These are phyloP conservation scores for Athripsodes cinereus DNA, from an alignment of 2,888 invertebrate species.

Conservation along the genomic window DNA sequence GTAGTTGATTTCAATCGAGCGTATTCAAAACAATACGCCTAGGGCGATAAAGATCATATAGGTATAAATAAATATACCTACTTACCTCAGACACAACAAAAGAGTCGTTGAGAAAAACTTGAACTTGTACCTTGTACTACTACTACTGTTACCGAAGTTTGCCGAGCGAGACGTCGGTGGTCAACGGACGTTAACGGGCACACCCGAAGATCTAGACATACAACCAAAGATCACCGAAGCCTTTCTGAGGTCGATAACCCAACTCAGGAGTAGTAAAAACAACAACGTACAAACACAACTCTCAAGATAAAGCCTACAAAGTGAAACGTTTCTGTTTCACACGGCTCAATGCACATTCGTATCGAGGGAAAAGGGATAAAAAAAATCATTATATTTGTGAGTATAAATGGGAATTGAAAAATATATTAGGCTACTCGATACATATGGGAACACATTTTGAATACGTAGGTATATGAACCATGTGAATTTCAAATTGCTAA, in stretches of 20 bases:
- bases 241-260: constrained; percentile 5
- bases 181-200: not conserved
- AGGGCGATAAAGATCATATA: not conserved
- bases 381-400: no score
- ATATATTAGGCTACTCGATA: no score
- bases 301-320: not conserved
- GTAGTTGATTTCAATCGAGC: not conserved
- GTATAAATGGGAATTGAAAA: no score
- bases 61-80: not conserved
- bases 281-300: not conserved
- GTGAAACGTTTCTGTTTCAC: no score
- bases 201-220: not conserved
- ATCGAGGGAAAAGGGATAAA: no score
- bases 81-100: not conserved
- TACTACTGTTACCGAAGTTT: not conserved
- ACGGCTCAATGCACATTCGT: no score
- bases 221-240: not conserved
- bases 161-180: not conserved
- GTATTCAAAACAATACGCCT: not conserved
- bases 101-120: constrained; percentile 2
- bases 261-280: not conserved
- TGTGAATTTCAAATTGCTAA: no score
- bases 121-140: constrained; percentile 1
- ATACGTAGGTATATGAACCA: no score
- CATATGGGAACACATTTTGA: not conserved